phyloP scores from a whole-genome alignment of 2,888 invertebrate species.

The Thelaira solivaga region DNA sequence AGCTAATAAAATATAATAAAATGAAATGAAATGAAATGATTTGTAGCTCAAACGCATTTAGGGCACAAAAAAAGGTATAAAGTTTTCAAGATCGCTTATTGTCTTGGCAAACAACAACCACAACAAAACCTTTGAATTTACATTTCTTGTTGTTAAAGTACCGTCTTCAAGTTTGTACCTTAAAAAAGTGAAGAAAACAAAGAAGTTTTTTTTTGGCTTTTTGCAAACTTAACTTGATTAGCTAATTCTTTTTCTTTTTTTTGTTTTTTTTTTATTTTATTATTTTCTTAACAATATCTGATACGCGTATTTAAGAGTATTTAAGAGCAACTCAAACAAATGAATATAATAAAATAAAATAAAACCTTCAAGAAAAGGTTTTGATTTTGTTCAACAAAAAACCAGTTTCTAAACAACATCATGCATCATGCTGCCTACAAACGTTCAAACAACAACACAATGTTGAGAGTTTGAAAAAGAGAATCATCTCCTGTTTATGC shows the following conservation, averaged over 20 bases:
- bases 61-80: slow-evolving; percentile 1
- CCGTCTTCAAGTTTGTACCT: not conserved
- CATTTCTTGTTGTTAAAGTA: not conserved
- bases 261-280: not conserved
- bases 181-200: slow-evolving; percentile 10
- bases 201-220: slow-evolving; percentile 21
- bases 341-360: not conserved
- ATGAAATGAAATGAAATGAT: too few relatives aligned
- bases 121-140: slow-evolving; percentile 21
- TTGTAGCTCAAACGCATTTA: slow-evolving; percentile 3
- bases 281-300: not conserved
- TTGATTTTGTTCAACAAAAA: slow-evolving; percentile 3
- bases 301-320: slow-evolving; percentile 47
- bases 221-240: slow-evolving; percentile 54
- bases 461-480: slow-evolving; percentile 1
- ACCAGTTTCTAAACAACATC: slow-evolving; percentile 32
- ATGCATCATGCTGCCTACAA: too few relatives aligned
- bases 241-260: slow-evolving; percentile 41
- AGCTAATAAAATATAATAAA: slow-evolving; percentile 36
- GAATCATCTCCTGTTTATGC: slow-evolving; percentile 9
- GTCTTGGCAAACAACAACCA: not conserved
- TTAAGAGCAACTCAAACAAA: slow-evolving; percentile 26
- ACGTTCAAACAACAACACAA: too few relatives aligned
- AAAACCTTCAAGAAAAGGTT: slow-evolving; percentile 2
- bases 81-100: slow-evolving; percentile 1